Percentiles rank a stretch among this genome's conserved stretches.
Evolutionary conservation across 2,797 vertebrate species (phyloP).

Genomic region (Podargus strigoides): DNA sequence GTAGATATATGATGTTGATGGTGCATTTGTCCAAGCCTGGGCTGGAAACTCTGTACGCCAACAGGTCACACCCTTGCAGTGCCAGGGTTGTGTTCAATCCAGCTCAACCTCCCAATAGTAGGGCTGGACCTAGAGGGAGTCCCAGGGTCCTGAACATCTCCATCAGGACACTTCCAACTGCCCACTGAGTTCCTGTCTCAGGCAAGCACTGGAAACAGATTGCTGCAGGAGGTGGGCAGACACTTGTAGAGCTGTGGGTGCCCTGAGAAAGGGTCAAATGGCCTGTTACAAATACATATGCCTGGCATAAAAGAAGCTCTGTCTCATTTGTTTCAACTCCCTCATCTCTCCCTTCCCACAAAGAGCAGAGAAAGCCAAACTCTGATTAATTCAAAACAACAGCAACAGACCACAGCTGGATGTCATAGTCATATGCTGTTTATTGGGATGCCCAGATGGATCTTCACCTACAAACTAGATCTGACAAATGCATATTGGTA

Average conservation of each 20-base stretch:
- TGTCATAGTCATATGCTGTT: neutral
- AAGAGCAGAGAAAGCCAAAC: neutral
- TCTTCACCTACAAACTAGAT: neutral
- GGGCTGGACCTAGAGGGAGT: neutral
- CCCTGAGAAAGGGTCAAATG: neutral
- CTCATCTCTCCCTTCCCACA: rapidly evolving
- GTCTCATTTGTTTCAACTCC: neutral
- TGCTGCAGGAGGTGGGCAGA: neutral
- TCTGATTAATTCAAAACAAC: neutral
- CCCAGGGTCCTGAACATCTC: neutral
- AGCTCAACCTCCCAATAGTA: neutral
- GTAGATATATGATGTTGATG: neutral
- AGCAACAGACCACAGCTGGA: neutral
- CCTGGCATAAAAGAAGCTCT: neutral
- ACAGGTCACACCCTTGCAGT: neutral
- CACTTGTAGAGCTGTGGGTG: neutral
- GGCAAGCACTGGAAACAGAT: neutral
- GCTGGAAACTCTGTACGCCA: neutral
- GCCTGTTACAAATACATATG: neutral
- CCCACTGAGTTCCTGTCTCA: neutral
- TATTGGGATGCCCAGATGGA: neutral
- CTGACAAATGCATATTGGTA: neutral
- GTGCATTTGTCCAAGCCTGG: neutral
- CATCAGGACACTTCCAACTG: neutral
- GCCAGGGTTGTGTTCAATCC: neutral